These are phyloP conservation scores for Eumerus sabulonum DNA, from an alignment of 2,888 invertebrate species.

Conservation along the genomic window DNA sequence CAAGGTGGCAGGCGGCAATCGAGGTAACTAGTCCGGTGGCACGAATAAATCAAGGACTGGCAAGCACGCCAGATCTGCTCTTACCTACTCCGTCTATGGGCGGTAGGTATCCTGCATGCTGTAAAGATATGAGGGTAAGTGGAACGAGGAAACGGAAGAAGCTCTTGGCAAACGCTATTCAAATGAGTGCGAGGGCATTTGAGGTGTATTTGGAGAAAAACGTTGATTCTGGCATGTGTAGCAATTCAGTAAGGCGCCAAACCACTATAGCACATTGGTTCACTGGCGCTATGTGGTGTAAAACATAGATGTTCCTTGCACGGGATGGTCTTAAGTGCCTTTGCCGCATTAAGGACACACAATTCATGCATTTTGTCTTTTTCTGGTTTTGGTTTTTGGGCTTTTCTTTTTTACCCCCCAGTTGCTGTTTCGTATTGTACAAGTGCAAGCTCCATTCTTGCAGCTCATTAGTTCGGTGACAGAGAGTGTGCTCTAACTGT, in stretches of 20 bases:
- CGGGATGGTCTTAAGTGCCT: constrained; percentile 44
- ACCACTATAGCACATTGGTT: constrained; percentile 17
- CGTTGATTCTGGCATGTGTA: constrained; percentile 51
- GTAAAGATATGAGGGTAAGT: neutral
- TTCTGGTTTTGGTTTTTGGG: neutral
- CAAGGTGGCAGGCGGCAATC: constrained; percentile 27
- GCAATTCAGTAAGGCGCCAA: neutral
- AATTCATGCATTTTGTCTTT: constrained; percentile 54
- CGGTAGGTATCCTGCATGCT: too few relatives aligned
- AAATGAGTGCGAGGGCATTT: constrained; percentile 55
- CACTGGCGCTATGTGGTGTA: too few relatives aligned
- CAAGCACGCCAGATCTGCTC: constrained; percentile 30
- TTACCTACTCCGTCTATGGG: neutral
- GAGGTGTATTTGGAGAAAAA: constrained; percentile 49
- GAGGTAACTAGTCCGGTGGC: constrained; percentile 52
- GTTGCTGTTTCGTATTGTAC: too few relatives aligned
- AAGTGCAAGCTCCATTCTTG: constrained; percentile 5
- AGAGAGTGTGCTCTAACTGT: constrained; percentile 12
- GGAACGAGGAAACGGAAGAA: constrained; percentile 2
- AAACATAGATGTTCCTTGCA: constrained; percentile 22
- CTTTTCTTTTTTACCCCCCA: constrained; percentile 1
- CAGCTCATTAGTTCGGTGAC: constrained; percentile 57
- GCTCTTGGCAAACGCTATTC: constrained; percentile 48
- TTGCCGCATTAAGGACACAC: constrained; percentile 64
- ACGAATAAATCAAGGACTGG: constrained; percentile 61